Base-by-base conservation (phyloP, 2,797 vertebrate species). In the Bryconaethiops microstoma region DNA sequence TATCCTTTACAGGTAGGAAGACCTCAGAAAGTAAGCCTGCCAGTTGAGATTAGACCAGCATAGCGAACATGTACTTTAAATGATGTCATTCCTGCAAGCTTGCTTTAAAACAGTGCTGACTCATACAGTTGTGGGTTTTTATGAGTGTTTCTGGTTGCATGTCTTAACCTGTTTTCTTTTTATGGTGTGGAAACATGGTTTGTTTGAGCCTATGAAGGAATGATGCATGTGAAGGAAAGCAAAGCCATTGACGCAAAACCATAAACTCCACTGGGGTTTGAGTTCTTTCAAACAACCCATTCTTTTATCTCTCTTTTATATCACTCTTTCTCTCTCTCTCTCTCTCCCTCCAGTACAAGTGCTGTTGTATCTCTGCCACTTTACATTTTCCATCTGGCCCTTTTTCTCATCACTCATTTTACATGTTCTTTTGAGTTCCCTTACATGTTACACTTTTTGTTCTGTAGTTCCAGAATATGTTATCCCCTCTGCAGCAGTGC, bases 221-320 rank as follows among this genome's bases (percentile, higher is more conserved):
- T 93, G 93, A 91, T 94, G 94, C 94, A 95, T 95, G 93, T 76
- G 88, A 68, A 80, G 81, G 64, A 84, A 81, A 80, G 70, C 77
- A 81, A 52, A 83, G 60, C 68, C 69, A n/a, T 59, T 70, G 52
- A 45, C 40, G 50, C 40, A 50, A 83, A 57, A 19, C 35, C 64
- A 69, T 52, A 69, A 75, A 73, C 48, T 70, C 67, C 76, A 25
- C 39, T 76, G 63, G 40, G 74, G 40, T 81, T 77, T 68, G 72
- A 77, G 79, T 69, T 12, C 63, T 52, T 82, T 62, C 17, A 82
- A 59, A 69, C 55, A 50, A 35, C 54, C 19, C 52, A 59, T 59
- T 64, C 50, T 65, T 59, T 62, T 88, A 89, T 86, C 87, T 87
- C 91, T 87, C 85, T 70, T 77, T 48, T 83, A 35, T 92, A 92